Evolutionary conservation across 2,888 invertebrate species (phyloP), one percentile per base, ranked within the genome.

Genomic region (Lumbricus terrestris): DNA sequence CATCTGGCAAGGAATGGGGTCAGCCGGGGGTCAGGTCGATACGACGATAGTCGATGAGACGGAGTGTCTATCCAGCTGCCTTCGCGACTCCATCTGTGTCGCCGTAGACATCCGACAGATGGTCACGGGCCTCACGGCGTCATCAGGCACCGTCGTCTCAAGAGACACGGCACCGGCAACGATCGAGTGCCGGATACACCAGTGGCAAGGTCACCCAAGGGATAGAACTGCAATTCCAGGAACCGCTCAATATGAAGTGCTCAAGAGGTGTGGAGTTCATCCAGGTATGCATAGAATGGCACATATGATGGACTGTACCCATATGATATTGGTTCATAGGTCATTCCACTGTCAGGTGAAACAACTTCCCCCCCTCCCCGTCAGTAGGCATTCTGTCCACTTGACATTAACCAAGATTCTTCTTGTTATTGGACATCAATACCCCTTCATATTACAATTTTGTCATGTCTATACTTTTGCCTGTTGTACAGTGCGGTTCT

Each of bases 21-120:
- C 69, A 69, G n/a, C n/a, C 69, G 69, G 69, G 69, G 69, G 69
- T 69, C 69, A n/a, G 69, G n/a, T 69, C 69, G 69, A 69, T n/a
- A n/a, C 69, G 69, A 69, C n/a, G 69, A n/a, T 69, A 29, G 69
- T 69, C 69, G 69, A 69, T n/a, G 29, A 69, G 11, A n/a, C 69
- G 11, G 69, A 69, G 8, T 69, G 69, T n/a, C n/a, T 69, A n/a
- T 1, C 69, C 69, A 69, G 69, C n/a, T 69, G 69, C 69, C 69
- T 69, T n/a, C 69, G 1, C 69, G n/a, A 69, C 69, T 69, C 69
- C n/a, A 8, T n/a, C 69, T 69, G 69, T 69, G 8, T 69, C 29
- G 69, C n/a, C 69, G 69, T 69, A 69, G 69, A 69, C 16, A 69
- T 69, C 69, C 69, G 69, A 69, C 69, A 8, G n/a, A n/a, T 69